Percentiles rank a stretch among this genome's conserved stretches.
These are phyloP conservation scores for Nycticorax nycticorax DNA, from an alignment of 2,113 vertebrate species.

Conservation along the genomic window DNA sequence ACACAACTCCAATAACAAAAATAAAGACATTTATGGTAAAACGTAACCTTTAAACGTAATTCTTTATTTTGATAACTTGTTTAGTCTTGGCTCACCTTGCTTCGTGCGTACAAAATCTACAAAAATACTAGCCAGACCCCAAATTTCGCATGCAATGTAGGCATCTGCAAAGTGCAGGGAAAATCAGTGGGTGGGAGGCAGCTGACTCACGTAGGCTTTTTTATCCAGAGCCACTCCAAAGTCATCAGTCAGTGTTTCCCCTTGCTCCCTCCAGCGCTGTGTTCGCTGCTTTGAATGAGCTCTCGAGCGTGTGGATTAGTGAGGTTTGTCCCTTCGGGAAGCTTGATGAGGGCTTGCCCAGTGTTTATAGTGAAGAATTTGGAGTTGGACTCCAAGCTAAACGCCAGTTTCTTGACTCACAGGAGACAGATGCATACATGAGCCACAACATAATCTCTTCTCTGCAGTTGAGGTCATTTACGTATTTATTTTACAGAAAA, in stretches of 20 bases:
- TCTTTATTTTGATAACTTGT: slow-evolving; percentile 19
- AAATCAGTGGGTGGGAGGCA: slow-evolving; percentile 11
- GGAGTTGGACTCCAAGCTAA: slow-evolving; percentile 21
- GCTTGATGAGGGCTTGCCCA: not conserved
- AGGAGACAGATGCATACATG: not conserved
- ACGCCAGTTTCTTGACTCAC: slow-evolving; percentile 9
- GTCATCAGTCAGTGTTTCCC: slow-evolving; percentile 10
- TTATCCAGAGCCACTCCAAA: slow-evolving; percentile 19
- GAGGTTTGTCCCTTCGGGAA: slow-evolving; percentile 10
- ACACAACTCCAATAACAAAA: slow-evolving; percentile 24
- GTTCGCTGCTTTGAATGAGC: slow-evolving; percentile 19
- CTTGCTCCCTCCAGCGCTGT: not conserved
- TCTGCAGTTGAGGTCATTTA: slow-evolving; percentile 16
- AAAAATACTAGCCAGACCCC: not conserved
- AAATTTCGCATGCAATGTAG: not conserved
- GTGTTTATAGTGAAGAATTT: slow-evolving; percentile 44
- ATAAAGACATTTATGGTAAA: slow-evolving; percentile 62
- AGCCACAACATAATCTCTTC: slow-evolving; percentile 22
- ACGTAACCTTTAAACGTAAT: not conserved
- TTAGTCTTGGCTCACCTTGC: not conserved
- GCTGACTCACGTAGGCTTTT: slow-evolving; percentile 11
- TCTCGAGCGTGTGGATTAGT: not conserved
- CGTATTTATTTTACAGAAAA: slow-evolving; percentile 20
- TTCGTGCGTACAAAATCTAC: not conserved
- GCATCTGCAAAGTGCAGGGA: not conserved